These are phyloP conservation scores for Salarias fasciatus DNA, from an alignment of 2,797 vertebrate species.

Conservation along the genomic window DNA sequence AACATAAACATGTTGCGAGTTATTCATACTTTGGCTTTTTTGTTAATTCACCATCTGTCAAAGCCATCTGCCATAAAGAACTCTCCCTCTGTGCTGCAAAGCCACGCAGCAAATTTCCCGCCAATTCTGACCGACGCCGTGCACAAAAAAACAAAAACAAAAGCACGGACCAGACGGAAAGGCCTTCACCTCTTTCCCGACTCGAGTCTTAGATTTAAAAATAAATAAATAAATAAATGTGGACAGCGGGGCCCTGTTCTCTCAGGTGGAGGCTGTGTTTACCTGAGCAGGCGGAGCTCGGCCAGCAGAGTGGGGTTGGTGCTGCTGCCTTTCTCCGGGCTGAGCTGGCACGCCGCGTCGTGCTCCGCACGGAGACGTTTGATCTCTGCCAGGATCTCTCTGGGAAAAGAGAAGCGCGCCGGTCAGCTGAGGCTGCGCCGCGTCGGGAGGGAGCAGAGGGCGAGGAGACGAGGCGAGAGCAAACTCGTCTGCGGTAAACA, in stretches of 20 bases:
- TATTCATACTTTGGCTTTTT: conserved; percentile 48
- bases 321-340: conserved; percentile 89
- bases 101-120: conserved; percentile 32
- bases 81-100: conserved; percentile 48
- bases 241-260: no score
- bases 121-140: conserved; percentile 41
- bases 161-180: background rate
- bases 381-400: conserved; percentile 94
- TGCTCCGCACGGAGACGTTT: conserved; percentile 90
- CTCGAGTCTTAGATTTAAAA: no score
- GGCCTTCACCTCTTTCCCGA: no score
- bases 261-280: conserved; percentile 11
- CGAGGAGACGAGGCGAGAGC: no score
- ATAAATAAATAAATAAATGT: no score
- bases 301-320: conserved; percentile 93
- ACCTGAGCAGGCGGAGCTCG: conserved; percentile 92
- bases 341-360: conserved; percentile 90
- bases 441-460: no score
- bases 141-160: conserved; percentile 5
- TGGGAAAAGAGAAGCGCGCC: conserved; percentile 63
- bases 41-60: conserved; percentile 59
- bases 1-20: conserved; percentile 46
- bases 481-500: no score
- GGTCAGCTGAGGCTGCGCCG: conserved; percentile 33
- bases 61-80: conserved; percentile 65